These are phyloP conservation scores for Idaea straminata DNA, from an alignment of 2,888 invertebrate species.

Conservation along the genomic window DNA sequence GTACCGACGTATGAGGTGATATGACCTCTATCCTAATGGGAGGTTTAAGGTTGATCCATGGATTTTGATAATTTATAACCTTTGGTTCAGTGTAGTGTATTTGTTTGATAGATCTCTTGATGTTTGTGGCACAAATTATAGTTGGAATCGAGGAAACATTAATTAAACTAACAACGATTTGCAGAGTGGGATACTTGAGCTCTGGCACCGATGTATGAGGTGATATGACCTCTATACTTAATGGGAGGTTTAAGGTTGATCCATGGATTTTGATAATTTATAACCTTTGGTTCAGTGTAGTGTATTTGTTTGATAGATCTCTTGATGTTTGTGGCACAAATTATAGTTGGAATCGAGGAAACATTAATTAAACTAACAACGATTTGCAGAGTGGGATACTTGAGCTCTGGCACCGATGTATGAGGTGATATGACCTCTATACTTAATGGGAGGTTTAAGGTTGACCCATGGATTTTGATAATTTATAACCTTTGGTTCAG, in stretches of 20 bases:
- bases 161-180: constrained; percentile 68
- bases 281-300: constrained; percentile 1
- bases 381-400: constrained; percentile 56
- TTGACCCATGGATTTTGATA: not conserved
- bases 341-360: constrained; percentile 45
- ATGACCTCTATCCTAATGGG: constrained; percentile 7
- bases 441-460: not conserved
- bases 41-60: not conserved
- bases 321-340: not conserved
- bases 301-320: not conserved
- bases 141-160: constrained; percentile 68
- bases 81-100: constrained; percentile 2
- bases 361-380: constrained; percentile 71
- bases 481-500: not conserved
- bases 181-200: constrained; percentile 56
- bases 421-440: constrained; percentile 18
- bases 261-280: not conserved
- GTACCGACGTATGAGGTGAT: constrained; percentile 16
- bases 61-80: not conserved
- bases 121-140: too few species aligned
- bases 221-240: constrained; percentile 15
- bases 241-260: not conserved
- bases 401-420: constrained; percentile 31
- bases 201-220: constrained; percentile 18
- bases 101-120: not conserved